These are phyloP conservation scores for Ellobium chinense DNA, from an alignment of 2,888 invertebrate species.

Conservation along the genomic window DNA sequence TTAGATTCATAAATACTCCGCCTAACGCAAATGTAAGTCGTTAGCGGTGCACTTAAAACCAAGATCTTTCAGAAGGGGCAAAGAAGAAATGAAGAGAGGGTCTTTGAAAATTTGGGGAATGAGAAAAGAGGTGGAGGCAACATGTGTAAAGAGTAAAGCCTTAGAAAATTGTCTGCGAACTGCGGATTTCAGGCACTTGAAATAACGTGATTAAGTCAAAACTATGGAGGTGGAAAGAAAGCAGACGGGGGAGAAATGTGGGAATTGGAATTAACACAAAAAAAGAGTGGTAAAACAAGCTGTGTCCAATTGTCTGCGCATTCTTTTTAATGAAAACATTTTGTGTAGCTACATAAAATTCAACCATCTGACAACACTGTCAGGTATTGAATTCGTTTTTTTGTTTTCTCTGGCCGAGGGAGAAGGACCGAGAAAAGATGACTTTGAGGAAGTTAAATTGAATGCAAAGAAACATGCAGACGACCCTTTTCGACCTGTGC, in stretches of 20 bases:
- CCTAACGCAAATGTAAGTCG: neutral
- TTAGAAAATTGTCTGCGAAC: neutral
- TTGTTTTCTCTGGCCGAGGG: too few species aligned
- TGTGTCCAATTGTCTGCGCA: neutral
- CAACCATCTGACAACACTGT: too few species aligned
- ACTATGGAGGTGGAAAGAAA: neutral
- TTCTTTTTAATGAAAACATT: neutral
- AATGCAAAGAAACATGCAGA: too few species aligned
- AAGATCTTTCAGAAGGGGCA: neutral
- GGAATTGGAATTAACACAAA: too few species aligned
- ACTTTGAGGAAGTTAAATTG: too few species aligned
- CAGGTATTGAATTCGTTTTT: too few species aligned
- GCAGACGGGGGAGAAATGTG: neutral
- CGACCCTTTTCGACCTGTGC: too few species aligned
- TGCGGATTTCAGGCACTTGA: neutral
- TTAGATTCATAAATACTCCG: slow-evolving; percentile 11
- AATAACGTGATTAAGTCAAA: neutral
- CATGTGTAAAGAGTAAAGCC: neutral
- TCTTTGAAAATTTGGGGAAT: too few species aligned
- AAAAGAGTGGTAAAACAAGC: too few species aligned
- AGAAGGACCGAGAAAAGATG: too few species aligned
- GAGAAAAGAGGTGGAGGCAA: neutral
- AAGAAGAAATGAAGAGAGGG: too few species aligned
- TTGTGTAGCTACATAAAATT: neutral
- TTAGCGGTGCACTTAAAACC: neutral